Conservation (phyloP, 37 sponge, comb jelly and placozoan genomes). For the Agelas oroides region DNA sequence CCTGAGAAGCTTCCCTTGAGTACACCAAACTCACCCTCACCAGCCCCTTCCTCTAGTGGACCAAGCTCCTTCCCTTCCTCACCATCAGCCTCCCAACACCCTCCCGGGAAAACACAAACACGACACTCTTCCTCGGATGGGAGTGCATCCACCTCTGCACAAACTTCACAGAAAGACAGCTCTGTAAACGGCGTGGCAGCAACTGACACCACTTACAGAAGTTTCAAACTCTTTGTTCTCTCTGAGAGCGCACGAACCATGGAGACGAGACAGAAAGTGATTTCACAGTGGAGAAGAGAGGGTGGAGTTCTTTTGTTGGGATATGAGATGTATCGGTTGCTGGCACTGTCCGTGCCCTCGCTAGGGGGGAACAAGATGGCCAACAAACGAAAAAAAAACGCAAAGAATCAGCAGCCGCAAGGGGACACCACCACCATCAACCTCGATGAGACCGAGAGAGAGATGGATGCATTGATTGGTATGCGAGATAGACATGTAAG, state of each 20-base stretch:
- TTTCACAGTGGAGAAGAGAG: conserved; percentile 45
- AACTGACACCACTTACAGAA: conserved; percentile 2
- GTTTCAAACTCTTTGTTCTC: conserved; percentile 69
- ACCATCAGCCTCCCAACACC: no score
- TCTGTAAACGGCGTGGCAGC: no score
- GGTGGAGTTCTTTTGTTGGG: conserved; percentile 98
- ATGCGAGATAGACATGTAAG: not conserved
- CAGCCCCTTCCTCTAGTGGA: no score
- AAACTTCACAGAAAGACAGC: no score
- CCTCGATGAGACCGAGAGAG: conserved; percentile 83
- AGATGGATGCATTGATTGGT: conserved; percentile 84
- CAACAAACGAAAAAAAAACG: conserved; percentile 68
- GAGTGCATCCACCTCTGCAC: no score
- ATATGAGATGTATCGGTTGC: conserved; percentile 92
- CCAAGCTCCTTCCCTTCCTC: no score
- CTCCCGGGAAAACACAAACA: no score
- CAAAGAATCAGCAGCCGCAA: not conserved
- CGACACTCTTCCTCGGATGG: no score
- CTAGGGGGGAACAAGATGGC: conserved; percentile 89
- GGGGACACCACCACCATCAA: conserved; percentile 52
- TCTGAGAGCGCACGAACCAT: conserved; percentile 79
- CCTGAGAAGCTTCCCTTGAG: no score
- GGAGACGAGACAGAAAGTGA: conserved; percentile 73
- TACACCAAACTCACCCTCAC: no score
- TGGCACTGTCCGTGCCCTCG: conserved; percentile 83